These are phyloP conservation scores for Acomys russatus DNA, from an alignment of 2,797 vertebrate species.

Conservation along the genomic window DNA sequence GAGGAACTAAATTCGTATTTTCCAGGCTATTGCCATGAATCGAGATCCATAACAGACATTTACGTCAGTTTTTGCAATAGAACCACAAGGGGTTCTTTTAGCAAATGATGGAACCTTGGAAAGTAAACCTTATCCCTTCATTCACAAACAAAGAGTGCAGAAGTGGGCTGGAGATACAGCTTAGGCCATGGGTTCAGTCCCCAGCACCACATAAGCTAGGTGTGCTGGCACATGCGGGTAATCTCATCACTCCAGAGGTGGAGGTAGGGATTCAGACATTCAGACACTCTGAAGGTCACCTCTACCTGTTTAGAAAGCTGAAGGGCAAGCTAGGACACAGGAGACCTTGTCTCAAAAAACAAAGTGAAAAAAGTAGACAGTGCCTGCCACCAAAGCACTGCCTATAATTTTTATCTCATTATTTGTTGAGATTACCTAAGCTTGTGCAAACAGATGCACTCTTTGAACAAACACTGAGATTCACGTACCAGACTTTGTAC, in stretches of 20 bases:
- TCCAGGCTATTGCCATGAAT: background rate
- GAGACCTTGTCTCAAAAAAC: background rate
- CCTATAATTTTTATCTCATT: background rate
- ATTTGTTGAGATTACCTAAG: background rate
- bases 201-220: background rate
- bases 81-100: background rate
- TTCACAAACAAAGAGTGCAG: background rate
- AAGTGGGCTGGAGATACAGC: background rate
- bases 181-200: background rate
- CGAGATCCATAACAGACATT: background rate
- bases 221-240: background rate
- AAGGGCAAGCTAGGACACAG: background rate
- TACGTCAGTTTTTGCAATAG: background rate
- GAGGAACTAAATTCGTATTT: background rate
- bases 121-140: background rate
- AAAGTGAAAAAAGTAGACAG: too few relatives aligned
- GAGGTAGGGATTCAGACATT: background rate
- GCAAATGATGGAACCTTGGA: background rate
- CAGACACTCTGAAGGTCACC: background rate
- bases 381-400: background rate
- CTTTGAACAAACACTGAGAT: background rate
- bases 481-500: fast-evolving
- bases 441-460: background rate
- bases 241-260: background rate
- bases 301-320: background rate